Base-by-base conservation (phyloP, 2,113 vertebrate species). In the Xenopus laevis region DNA sequence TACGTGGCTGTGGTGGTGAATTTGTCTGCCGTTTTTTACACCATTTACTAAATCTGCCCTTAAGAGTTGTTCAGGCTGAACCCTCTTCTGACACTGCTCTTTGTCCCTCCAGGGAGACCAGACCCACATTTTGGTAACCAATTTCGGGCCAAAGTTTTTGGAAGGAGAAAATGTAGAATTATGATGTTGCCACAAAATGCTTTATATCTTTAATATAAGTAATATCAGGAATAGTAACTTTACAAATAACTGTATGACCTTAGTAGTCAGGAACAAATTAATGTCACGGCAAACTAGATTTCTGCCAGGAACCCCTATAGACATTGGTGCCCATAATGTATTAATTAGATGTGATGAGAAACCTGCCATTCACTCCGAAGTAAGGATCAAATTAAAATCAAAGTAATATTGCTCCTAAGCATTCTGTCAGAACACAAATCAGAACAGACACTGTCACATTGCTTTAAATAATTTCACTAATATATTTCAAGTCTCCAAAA, bases 371-470 rank as follows among this genome's bases (percentile, higher is more conserved):
- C 59, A 62, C 15, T 57, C 57, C 40, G 47, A 63, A 76, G 63
- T 13, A 64, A 59, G 59, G 64, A 64, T 64, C 58, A 69, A 63
- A 75, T 75, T 75, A 62, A 75, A 69, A 77, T 63, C 67, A 77
- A 77, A 60, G 67, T 45, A 77, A 77, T 70, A 58, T 77, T 57
- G 66, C 74, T 77, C 67, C 66, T 8, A 70, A 69, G 33, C 74
- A 77, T 70, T 70, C 59, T 30, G 60, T 70, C 44, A 62, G 47
- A 16, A 69, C 70, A 50, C 73, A 77, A 63, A 77, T 77, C 67
- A 62, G 66, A 69, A 55, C 66, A 62, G 74, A 77, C 74, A 70
- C 13, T 77, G 74, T 77, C 74, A 77, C 74, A 70, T 77, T 70
- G 40, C 18, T 46, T 77, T 77, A 77, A 77, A 77, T 69, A 50